Conservation (phyloP, 1,140 invertebrate species). For the Schmidtea mediterranea region DNA sequence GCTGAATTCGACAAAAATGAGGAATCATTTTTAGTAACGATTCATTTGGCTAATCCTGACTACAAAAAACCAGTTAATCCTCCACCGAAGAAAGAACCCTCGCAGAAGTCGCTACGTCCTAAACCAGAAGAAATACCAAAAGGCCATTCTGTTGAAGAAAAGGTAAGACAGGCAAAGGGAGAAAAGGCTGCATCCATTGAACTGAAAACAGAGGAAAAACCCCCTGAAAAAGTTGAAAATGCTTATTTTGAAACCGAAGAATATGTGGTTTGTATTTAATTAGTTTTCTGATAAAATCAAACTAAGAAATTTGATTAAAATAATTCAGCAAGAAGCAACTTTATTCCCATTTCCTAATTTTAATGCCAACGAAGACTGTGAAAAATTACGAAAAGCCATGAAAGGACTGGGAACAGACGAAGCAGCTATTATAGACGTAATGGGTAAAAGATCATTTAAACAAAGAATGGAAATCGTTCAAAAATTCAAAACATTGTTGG, state of each 20-base stretch:
- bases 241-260: constrained; percentile 24
- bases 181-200: background rate
- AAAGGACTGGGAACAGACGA: constrained; percentile 46
- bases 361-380: constrained; percentile 18
- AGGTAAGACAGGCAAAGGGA: background rate
- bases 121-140: background rate
- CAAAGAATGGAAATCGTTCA: constrained; percentile 64
- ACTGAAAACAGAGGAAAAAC: constrained; percentile 6
- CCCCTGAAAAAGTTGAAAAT: constrained; percentile 9
- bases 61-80: constrained; percentile 8
- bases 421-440: constrained; percentile 58
- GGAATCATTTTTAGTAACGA: constrained; percentile 16
- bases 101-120: constrained; percentile 8
- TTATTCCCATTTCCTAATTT: constrained; percentile 17
- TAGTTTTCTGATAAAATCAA: background rate
- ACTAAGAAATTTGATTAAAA: background rate
- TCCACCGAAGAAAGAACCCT: constrained; percentile 8
- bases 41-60: constrained; percentile 19
- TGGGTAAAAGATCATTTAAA: constrained; percentile 55
- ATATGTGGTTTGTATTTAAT: constrained; percentile 9
- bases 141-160: constrained; percentile 1
- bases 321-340: constrained; percentile 15
- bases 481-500: constrained; percentile 46
- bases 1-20: constrained; percentile 20
- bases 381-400: constrained; percentile 19